Evolutionary conservation across 2,888 invertebrate genomes (phyloP).

Genomic region (Cephonodes hylas): DNA sequence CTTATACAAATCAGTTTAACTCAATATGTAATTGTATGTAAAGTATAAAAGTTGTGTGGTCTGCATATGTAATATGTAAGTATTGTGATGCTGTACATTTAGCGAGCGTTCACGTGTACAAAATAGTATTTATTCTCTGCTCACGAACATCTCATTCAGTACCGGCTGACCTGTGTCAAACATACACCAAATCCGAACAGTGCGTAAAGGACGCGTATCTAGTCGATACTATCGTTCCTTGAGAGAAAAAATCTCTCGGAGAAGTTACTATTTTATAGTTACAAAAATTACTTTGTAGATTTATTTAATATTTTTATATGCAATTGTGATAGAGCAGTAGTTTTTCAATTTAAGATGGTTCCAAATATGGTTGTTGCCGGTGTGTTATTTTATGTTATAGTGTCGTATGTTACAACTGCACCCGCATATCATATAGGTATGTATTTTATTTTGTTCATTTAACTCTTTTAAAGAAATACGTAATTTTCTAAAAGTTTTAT

Average conservation of each 20-base stretch:
- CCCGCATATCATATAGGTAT: constrained; percentile 49
- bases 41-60: not conserved
- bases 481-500: not conserved
- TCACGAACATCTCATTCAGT: constrained; percentile 46
- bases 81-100: constrained; percentile 14
- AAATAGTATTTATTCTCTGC: constrained; percentile 46
- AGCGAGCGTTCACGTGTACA: constrained; percentile 26
- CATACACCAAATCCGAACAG: constrained; percentile 15
- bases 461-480: constrained; percentile 3
- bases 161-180: constrained; percentile 39
- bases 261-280: no score
- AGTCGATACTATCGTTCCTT: not conserved
- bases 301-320: not conserved
- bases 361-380: constrained; percentile 40
- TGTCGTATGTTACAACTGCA: constrained; percentile 41
- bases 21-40: not conserved
- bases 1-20: no score
- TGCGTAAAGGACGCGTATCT: constrained; percentile 11
- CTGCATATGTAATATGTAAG: not conserved
- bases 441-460: constrained; percentile 29
- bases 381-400: constrained; percentile 32
- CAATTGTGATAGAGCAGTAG: not conserved
- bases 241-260: not conserved
- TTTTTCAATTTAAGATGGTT: constrained; percentile 7
- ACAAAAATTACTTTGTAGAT: no score